Evolutionary conservation across 35 echinoderm and acorn worm species (phyloP).

Genomic region (Acanthaster planci): DNA sequence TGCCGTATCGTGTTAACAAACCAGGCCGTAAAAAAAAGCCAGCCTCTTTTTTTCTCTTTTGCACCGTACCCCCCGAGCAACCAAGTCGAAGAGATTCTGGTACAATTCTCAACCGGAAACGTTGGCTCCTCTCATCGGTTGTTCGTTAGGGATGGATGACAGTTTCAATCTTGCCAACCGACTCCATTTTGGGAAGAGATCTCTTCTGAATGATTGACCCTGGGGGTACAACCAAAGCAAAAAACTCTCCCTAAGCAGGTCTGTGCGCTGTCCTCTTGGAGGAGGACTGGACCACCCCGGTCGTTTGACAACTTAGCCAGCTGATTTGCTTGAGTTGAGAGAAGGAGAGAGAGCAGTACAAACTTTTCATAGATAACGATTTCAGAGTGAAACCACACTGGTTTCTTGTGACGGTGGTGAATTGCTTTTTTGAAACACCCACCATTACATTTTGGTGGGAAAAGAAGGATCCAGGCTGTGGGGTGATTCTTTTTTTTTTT

Average conservation of each 20-base stretch:
- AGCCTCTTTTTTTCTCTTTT: constrained; percentile 7
- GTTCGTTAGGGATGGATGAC: too few species aligned
- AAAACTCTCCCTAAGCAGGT: too few species aligned
- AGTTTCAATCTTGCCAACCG: too few species aligned
- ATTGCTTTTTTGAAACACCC: not conserved
- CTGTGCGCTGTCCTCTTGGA: too few species aligned
- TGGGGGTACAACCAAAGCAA: too few species aligned
- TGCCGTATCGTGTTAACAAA: constrained; percentile 18
- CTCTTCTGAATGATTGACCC: too few species aligned
- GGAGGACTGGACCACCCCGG: not conserved
- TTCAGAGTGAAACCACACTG: not conserved
- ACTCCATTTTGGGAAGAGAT: too few species aligned
- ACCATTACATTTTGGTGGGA: not conserved
- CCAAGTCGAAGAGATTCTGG: not conserved
- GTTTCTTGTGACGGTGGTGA: not conserved
- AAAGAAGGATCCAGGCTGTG: not conserved
- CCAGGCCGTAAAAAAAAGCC: not conserved
- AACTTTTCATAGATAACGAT: constrained; percentile 16
- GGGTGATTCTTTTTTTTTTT: not conserved
- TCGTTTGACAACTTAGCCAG: not conserved
- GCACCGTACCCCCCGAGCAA: not conserved
- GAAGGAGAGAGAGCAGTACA: not conserved
- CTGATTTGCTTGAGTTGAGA: not conserved
- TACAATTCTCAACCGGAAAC: too few species aligned
- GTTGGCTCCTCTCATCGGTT: too few species aligned